Evolutionary conservation across 2,888 invertebrate genomes (phyloP), one percentile per base, ranked within the genome.

Genomic region (Drosophila mayaguana): DNA sequence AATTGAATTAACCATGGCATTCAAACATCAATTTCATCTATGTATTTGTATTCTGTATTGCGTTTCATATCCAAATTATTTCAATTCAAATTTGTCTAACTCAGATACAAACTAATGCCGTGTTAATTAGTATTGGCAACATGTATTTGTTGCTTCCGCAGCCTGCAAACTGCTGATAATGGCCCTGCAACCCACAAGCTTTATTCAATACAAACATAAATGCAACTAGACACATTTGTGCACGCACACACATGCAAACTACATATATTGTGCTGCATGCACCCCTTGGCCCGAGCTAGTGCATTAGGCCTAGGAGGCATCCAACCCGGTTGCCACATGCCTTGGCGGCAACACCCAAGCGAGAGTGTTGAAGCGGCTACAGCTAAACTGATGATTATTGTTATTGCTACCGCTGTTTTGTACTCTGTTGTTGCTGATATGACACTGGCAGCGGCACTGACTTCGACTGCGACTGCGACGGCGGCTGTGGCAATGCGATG

Each of bases 391-490:
- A 43, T 57, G 51, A 45, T 51, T 68, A 61, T 64, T 71, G 63
- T 63, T 62, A 43, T 55, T 61, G 38, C 42, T 60, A 48, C 12
- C 43, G 18, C 36, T 50, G 57, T 62, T 38, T 59, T 59, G 53
- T 56, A 48, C 50, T 20, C 34, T 2, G 69, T 43, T 60, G 70
- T 50, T 71, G 57, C 51, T 81, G 79, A 71, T 76, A 89, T 87
- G 63, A 64, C 40, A 50, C 34, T 72, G 72, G 22, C 22, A 22
- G 36, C 70, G 66, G 25, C 53, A n/a, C n/a, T n/a, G n/a, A n/a
- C n/a, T n/a, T n/a, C n/a, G 32, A 8, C 42, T 48, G 36, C 70
- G 8, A 8, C 28, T 28, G 28, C 28, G 70, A 22, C 53, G 5
- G 34, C 70, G 68, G 25, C 53, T 22, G 46, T 78, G 68, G 68